Percentiles rank a stretch among this genome's conserved stretches.
These are phyloP conservation scores for Dendrolimus pini DNA, from an alignment of 2,888 invertebrate genomes.

Conservation along the genomic window DNA sequence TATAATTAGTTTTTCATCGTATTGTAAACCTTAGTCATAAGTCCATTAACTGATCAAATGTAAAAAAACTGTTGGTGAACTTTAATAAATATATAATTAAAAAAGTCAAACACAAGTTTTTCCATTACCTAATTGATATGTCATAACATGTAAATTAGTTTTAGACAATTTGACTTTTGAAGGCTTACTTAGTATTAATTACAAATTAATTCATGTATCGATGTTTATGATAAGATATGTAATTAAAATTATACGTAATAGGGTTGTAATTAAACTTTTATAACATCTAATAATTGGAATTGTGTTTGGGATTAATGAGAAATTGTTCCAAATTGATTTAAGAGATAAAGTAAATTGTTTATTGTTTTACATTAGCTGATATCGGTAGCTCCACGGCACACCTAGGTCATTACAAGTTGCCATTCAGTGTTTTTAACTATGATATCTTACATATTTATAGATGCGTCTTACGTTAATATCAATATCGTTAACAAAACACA, in stretches of 20 bases:
- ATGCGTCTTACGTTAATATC: too few species aligned
- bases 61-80: too few species aligned
- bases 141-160: constrained; percentile 11
- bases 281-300: constrained; percentile 53
- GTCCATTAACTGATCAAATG: too few species aligned
- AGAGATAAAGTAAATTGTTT: constrained; percentile 54
- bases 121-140: neutral
- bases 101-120: neutral
- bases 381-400: constrained; percentile 34
- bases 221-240: constrained; percentile 38
- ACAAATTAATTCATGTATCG: constrained; percentile 35
- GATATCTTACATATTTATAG: too few species aligned
- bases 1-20: too few species aligned
- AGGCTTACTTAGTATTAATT: constrained; percentile 28
- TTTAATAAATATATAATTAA: too few species aligned
- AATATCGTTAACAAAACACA: too few species aligned
- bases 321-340: constrained; percentile 43
- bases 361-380: constrained; percentile 39
- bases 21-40: too few species aligned
- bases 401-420: constrained; percentile 55
- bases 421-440: constrained; percentile 34
- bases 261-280: constrained; percentile 57
- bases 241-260: constrained; percentile 16
- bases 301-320: constrained; percentile 61
- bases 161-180: constrained; percentile 18